A percentile compares a stretch with the other conserved stretches of the same genome.
Conservation (phyloP, 2,888 invertebrate genomes). For the Escarpia spicata region DNA sequence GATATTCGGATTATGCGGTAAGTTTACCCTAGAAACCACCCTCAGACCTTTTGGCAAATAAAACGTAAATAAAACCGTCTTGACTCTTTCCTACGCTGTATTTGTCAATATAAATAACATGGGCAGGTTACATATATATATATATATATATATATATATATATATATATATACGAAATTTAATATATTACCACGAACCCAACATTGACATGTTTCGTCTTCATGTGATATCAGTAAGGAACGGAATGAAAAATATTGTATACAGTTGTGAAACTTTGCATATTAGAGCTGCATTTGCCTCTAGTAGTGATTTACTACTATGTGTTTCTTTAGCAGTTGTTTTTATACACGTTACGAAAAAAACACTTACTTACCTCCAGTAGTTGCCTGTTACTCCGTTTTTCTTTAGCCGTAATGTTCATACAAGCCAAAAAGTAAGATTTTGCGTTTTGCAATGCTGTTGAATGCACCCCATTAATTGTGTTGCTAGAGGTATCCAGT, state of each 20-base stretch:
- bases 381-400: slow-evolving; percentile 43
- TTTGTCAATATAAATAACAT: too few relatives aligned
- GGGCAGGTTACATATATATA: too few relatives aligned
- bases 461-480: slow-evolving; percentile 47
- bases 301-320: slow-evolving; percentile 44
- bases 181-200: too few relatives aligned
- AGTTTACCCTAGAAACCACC: too few relatives aligned
- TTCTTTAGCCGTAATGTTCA: slow-evolving; percentile 49
- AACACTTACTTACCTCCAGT: slow-evolving; percentile 45
- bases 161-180: too few relatives aligned
- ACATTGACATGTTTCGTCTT: too few relatives aligned
- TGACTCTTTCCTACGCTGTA: too few relatives aligned
- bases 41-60: too few relatives aligned
- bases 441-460: slow-evolving; percentile 52
- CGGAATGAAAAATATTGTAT: neutral
- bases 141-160: too few relatives aligned
- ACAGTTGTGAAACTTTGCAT: neutral
- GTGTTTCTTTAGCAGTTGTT: slow-evolving; percentile 41
- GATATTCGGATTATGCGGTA: too few relatives aligned
- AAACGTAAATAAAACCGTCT: too few relatives aligned
- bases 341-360: slow-evolving; percentile 50
- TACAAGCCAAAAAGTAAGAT: slow-evolving; percentile 49
- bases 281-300: slow-evolving; percentile 42
- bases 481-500: slow-evolving; percentile 39
- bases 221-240: neutral